Evolutionary conservation across 2,888 invertebrate genomes (phyloP).

Genomic region (Lycaena phlaeas): DNA sequence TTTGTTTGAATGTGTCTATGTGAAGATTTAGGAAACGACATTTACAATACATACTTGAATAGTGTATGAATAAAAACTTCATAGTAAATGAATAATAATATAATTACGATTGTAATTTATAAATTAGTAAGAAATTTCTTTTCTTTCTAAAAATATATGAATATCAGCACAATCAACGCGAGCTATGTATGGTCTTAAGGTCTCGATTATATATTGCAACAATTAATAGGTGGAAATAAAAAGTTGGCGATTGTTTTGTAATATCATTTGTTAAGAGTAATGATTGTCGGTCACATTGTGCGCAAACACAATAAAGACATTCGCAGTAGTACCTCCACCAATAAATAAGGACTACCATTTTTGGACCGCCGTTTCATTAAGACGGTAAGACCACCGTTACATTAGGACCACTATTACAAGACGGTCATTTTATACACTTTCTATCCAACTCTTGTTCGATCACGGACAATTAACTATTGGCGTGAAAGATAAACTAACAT

Average conservation of each 20-base stretch:
- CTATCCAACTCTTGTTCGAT: not conserved
- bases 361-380: not conserved
- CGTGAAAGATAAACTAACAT: not conserved
- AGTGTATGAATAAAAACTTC: too few species aligned
- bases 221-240: not conserved
- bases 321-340: not conserved
- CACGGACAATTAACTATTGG: conserved; percentile 2
- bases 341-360: not conserved
- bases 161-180: too few species aligned
- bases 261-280: not conserved
- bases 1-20: too few species aligned
- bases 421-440: conserved; percentile 2
- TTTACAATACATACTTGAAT: too few species aligned
- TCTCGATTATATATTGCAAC: too few species aligned
- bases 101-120: too few species aligned
- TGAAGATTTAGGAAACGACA: too few species aligned
- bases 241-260: not conserved
- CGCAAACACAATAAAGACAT: not conserved
- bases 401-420: not conserved
- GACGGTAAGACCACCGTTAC: not conserved
- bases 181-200: too few species aligned
- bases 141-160: too few species aligned
- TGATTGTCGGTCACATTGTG: not conserved
- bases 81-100: too few species aligned
- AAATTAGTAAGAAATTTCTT: too few species aligned